These are phyloP conservation scores for Falco biarmicus DNA, from an alignment of 2,797 vertebrate genomes.

Conservation along the genomic window DNA sequence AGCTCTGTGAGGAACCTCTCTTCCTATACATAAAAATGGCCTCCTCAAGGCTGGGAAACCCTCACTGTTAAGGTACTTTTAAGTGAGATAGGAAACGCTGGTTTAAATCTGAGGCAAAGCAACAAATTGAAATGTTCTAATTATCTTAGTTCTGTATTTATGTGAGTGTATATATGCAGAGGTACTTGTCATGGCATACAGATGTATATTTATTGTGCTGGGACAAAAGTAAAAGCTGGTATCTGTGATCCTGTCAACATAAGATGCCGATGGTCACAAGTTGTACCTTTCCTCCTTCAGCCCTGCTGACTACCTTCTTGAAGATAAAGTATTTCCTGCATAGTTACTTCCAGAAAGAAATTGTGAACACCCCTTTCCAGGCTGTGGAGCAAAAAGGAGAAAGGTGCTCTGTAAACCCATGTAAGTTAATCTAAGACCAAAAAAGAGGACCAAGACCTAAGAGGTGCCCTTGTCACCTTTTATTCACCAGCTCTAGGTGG, in stretches of 20 bases:
- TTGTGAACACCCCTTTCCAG: not conserved
- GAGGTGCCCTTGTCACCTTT: not conserved
- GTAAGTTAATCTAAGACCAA: not conserved
- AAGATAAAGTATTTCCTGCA: not conserved
- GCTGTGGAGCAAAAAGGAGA: not conserved
- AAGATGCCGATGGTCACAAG: not conserved
- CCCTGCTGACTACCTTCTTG: not conserved
- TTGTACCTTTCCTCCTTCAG: not conserved
- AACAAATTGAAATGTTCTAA: not conserved
- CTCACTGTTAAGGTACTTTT: not conserved
- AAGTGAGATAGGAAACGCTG: not conserved
- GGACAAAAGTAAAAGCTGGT: not conserved
- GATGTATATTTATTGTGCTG: not conserved
- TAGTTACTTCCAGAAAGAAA: not conserved
- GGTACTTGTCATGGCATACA: too few relatives aligned
- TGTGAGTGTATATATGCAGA: not conserved
- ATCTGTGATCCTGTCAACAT: not conserved
- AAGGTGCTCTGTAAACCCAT: not conserved
- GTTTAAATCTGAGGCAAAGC: not conserved
- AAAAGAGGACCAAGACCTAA: not conserved
- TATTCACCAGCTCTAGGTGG: not conserved
- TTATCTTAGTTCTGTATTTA: not conserved
- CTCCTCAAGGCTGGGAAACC: not conserved
- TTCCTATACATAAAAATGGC: fast-evolving
- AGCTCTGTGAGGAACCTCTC: not conserved